Evolutionary conservation across 2,113 vertebrate genomes (phyloP), one percentile per base, ranked within the genome.

Genomic region (Prunella himalayana): DNA sequence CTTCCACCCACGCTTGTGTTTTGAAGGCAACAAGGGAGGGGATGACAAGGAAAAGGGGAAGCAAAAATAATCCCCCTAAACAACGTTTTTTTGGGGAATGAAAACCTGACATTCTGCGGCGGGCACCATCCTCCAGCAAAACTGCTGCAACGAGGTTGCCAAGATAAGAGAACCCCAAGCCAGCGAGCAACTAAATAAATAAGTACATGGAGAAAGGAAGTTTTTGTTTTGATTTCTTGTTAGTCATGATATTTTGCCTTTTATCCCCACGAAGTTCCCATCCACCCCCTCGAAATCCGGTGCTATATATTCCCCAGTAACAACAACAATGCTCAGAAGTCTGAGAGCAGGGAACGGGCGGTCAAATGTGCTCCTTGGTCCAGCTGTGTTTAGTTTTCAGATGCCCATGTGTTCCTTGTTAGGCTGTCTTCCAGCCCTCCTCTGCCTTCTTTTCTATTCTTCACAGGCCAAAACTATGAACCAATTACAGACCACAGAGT

Each of bases 401-500:
- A 96, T 97, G 94, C 95, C 96, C 97, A 98, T 97, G 97, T 98
- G 97, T 96, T 97, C 97, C 98, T 98, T 97, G 96, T 98, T 98
- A 98, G 97, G 94, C 92, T 90, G 91, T 71, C 87, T 94, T 96
- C 95, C 97, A 90, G 92, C 94, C 93, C 92, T 97, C 88, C 96
- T 96, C 91, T 94, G 79, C 94, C 95, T 95, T 92, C 91, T 93
- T 94, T 91, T 96, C 92, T 96, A 95, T 97, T 98, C 97, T 95
- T 97, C 96, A 90, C 89, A 93, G 89, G 95, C 97, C 95, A 95
- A 97, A 97, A 95, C 92, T 97, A 97, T 97, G 96, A 98, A 98
- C 98, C 98, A 98, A 98, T 98, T 98, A 98, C 95, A 98, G 95
- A 97, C 94, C 93, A 94, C 97, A 97, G 95, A 98, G 97, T 95